Conservation (phyloP, 2,113 vertebrate species). For the Hydropotes inermis region DNA sequence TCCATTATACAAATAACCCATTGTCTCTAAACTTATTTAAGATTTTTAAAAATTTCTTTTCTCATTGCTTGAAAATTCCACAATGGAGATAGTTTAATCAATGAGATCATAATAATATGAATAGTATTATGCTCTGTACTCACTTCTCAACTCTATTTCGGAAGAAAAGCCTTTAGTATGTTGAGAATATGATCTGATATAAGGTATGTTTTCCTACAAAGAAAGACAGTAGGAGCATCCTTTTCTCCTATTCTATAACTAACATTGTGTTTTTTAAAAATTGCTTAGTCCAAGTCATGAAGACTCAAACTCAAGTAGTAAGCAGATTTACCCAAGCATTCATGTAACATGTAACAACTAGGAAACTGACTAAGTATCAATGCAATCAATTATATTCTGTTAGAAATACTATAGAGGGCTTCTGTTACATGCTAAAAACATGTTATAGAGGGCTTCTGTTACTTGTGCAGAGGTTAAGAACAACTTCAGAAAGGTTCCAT, state of each 20-base stretch:
- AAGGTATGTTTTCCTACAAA: neutral
- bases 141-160: slow-evolving; percentile 57
- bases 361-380: neutral
- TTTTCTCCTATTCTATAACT: neutral
- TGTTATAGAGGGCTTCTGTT: neutral
- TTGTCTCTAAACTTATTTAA: slow-evolving; percentile 73
- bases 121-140: slow-evolving; percentile 73
- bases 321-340: neutral
- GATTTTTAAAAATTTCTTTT: slow-evolving; percentile 73
- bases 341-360: neutral
- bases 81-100: slow-evolving; percentile 80
- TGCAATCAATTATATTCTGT: neutral
- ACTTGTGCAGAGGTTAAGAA: neutral
- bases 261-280: neutral
- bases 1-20: slow-evolving; percentile 69
- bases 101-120: slow-evolving; percentile 79
- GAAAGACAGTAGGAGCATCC: neutral
- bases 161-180: slow-evolving; percentile 61
- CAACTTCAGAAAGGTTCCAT: neutral
- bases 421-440: neutral
- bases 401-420: neutral
- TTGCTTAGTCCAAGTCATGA: neutral
- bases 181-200: neutral
- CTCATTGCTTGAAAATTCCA: slow-evolving; percentile 78
- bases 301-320: neutral